Percentiles rank a stretch among this genome's conserved stretches.
Conservation (phyloP, 2,888 invertebrate species). For the Lucinisca nassula region DNA sequence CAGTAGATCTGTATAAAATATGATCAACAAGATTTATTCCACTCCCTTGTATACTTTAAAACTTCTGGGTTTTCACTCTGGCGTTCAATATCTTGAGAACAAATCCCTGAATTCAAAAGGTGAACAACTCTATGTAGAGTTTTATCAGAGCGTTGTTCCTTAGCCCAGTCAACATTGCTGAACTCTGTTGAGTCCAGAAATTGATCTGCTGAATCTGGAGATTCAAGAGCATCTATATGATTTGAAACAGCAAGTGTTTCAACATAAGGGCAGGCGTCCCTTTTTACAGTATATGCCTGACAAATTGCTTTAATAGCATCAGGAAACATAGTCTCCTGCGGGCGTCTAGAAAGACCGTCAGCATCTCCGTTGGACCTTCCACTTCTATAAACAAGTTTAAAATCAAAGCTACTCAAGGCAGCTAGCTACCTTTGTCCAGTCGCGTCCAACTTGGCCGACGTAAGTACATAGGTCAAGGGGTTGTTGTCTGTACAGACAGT, state of each 20-base stretch:
- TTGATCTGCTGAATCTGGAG: neutral
- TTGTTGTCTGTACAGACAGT: slow-evolving; percentile 47
- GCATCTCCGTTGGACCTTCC: neutral
- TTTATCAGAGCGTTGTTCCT: neutral
- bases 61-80: neutral
- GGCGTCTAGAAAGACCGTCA: neutral
- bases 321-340: neutral
- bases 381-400: slow-evolving; percentile 12
- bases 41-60: neutral
- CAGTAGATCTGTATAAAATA: neutral
- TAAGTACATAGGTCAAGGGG: slow-evolving; percentile 51
- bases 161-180: neutral
- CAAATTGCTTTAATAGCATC: neutral
- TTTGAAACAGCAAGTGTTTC: neutral
- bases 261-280: neutral
- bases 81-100: neutral
- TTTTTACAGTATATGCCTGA: neutral
- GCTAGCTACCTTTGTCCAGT: slow-evolving; percentile 44
- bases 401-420: slow-evolving; percentile 41
- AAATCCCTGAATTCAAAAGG: neutral
- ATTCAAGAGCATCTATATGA: neutral
- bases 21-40: neutral
- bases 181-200: neutral
- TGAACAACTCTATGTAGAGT: neutral
- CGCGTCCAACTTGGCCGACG: slow-evolving; percentile 46